Evolutionary conservation across 2,113 vertebrate genomes (phyloP).

Genomic region (Piprites chloris): DNA sequence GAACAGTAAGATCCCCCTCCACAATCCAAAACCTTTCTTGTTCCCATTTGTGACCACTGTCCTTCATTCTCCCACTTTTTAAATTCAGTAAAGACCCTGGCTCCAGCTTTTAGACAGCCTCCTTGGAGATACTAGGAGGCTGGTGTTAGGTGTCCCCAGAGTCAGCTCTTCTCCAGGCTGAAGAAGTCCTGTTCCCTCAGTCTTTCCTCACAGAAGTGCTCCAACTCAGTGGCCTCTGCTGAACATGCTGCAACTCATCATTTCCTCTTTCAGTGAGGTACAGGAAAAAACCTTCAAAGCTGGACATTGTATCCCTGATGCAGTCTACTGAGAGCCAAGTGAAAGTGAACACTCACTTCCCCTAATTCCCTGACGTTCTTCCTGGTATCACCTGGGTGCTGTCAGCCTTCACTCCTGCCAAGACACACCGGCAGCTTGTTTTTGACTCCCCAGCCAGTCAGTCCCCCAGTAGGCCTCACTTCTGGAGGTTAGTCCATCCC

Average conservation of each 20-base stretch:
- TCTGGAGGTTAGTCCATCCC: background rate
- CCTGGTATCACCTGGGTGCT: rapidly evolving
- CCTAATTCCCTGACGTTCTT: background rate
- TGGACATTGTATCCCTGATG: background rate
- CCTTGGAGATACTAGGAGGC: background rate
- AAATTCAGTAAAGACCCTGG: background rate
- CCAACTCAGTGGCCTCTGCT: background rate
- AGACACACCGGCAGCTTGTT: background rate
- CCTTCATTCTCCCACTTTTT: background rate
- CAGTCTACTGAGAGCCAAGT: background rate
- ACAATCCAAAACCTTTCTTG: background rate
- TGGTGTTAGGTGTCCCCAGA: background rate
- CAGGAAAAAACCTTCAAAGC: background rate
- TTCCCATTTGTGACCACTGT: background rate
- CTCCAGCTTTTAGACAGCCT: background rate
- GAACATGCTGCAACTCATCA: background rate
- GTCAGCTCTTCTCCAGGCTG: background rate
- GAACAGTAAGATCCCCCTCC: background rate
- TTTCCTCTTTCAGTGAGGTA: background rate
- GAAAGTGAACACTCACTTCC: background rate
- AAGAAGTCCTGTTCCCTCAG: background rate
- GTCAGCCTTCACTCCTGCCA: background rate
- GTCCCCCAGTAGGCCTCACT: background rate
- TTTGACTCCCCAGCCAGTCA: background rate
- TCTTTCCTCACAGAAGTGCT: background rate